phyloP scores from a whole-genome alignment of 2,797 vertebrate species.

The Emys orbicularis region DNA sequence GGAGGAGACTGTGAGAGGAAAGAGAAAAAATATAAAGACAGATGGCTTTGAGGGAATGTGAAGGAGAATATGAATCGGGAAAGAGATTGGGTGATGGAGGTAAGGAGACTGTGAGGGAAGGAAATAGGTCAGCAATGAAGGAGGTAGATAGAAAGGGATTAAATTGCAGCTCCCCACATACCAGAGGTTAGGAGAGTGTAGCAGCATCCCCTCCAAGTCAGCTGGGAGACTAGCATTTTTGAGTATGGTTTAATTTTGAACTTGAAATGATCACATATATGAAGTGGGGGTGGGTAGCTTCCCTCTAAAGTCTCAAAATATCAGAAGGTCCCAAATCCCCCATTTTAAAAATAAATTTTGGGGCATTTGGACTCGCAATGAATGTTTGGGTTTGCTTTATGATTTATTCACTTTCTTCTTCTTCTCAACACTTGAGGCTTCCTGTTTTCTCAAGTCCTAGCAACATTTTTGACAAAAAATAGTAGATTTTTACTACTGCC shows the following conservation, averaged over 20 bases:
- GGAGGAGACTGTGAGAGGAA: background rate
- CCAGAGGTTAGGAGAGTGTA: background rate
- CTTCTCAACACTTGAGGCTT: background rate
- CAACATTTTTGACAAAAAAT: background rate
- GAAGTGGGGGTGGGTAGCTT: background rate
- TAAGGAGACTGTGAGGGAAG: background rate
- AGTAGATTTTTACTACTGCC: background rate
- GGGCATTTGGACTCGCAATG: background rate
- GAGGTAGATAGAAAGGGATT: background rate
- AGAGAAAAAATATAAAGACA: background rate
- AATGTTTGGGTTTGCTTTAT: background rate
- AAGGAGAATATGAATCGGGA: background rate
- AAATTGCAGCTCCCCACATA: background rate
- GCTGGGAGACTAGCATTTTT: background rate
- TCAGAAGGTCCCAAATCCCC: background rate
- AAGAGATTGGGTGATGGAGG: background rate
- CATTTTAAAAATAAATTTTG: background rate
- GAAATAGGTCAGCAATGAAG: background rate
- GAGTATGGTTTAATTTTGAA: background rate
- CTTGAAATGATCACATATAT: background rate
- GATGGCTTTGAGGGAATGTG: background rate
- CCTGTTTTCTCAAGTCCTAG: background rate
- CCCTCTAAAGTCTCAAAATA: background rate
- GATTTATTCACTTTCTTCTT: background rate
- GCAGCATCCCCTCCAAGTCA: background rate